These are phyloP conservation scores for Diacarnus erythraeanus DNA, from an alignment of 37 sponge, comb jelly and placozoan species.

Conservation along the genomic window DNA sequence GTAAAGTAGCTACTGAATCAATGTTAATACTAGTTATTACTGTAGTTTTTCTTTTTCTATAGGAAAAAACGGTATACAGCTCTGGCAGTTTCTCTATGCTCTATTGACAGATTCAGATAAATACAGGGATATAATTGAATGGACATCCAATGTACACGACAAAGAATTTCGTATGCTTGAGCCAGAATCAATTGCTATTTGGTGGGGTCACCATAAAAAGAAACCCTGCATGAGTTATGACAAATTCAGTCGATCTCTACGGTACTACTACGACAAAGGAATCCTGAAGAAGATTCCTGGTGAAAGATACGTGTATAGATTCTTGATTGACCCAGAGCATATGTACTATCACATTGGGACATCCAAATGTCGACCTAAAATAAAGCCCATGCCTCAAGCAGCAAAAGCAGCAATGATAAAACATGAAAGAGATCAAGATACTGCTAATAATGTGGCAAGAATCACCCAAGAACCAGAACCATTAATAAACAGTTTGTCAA, in stretches of 20 bases:
- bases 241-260: constrained; percentile 86
- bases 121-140: constrained; percentile 63
- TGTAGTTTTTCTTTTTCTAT: too few relatives aligned
- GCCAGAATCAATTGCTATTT: constrained; percentile 76
- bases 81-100: constrained; percentile 86
- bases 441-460: background rate
- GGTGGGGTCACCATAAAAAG: constrained; percentile 86
- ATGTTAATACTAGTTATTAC: too few relatives aligned
- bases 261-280: constrained; percentile 88
- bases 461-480: constrained; percentile 29
- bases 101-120: constrained; percentile 55
- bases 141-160: constrained; percentile 59
- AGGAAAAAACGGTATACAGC: constrained; percentile 83
- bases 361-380: constrained; percentile 51
- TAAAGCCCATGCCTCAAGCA: constrained; percentile 62
- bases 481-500: background rate
- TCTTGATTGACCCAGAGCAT: constrained; percentile 64
- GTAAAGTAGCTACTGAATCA: too few relatives aligned
- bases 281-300: constrained; percentile 71
- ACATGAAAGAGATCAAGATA: background rate
- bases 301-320: constrained; percentile 78
- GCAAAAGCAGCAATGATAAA: constrained; percentile 27
- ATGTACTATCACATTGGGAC: constrained; percentile 68
- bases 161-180: constrained; percentile 73
- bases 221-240: constrained; percentile 86